These are phyloP conservation scores for Circaetus gallicus DNA, from an alignment of 2,113 vertebrate genomes.

Conservation along the genomic window DNA sequence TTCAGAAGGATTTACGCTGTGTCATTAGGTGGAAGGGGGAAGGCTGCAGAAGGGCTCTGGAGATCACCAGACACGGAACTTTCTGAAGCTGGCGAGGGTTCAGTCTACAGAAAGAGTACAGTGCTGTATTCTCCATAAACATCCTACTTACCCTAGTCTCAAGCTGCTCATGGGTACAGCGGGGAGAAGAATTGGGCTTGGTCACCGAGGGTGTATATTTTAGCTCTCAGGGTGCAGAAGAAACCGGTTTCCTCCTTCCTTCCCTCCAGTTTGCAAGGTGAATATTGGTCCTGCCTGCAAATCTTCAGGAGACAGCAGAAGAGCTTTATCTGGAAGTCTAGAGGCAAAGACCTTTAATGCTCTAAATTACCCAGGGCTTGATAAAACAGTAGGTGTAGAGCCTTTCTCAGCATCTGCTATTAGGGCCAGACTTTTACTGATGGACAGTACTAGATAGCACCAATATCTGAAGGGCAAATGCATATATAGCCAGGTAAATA, in stretches of 20 bases:
- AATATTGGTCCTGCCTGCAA: background rate
- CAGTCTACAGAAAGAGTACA: accelerated
- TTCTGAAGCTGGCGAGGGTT: background rate
- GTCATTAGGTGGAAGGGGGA: background rate
- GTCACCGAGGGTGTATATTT: background rate
- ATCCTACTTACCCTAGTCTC: accelerated
- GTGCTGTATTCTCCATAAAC: background rate
- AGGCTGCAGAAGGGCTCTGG: background rate
- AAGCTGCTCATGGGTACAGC: accelerated
- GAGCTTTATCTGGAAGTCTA: background rate
- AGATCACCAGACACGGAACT: accelerated
- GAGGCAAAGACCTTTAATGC: background rate
- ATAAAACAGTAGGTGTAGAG: background rate
- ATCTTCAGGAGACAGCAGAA: background rate
- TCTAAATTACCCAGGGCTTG: background rate
- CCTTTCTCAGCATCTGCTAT: background rate
- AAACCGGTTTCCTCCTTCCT: background rate
- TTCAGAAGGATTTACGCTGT: background rate
- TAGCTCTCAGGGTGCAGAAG: background rate
- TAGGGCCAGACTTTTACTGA: background rate
- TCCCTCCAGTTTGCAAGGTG: background rate
- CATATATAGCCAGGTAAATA: background rate
- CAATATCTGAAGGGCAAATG: background rate
- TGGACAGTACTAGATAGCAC: background rate
- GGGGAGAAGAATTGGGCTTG: background rate